Evolutionary conservation across 2,888 invertebrate species (phyloP).

Genomic region (Dynastes maya): DNA sequence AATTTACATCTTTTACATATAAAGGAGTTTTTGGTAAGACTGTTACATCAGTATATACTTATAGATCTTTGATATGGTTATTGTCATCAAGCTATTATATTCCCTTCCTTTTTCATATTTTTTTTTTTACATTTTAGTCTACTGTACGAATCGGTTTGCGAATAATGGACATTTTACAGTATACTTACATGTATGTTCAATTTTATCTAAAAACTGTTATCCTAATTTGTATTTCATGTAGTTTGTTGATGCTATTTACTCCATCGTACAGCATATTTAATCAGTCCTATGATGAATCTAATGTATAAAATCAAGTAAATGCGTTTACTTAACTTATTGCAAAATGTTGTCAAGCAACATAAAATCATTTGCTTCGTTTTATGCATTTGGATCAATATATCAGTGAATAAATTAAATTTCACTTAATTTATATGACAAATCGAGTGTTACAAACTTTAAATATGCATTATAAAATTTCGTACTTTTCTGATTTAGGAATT

Average conservation of each 20-base stretch:
- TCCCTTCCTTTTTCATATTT: background rate
- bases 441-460: background rate
- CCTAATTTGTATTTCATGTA: background rate
- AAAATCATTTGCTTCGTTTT: slow-evolving; percentile 8
- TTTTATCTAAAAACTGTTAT: background rate
- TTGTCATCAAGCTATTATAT: background rate
- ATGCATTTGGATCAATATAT: background rate
- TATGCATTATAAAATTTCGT: slow-evolving; percentile 8
- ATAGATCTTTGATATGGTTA: background rate
- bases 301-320: slow-evolving; percentile 4
- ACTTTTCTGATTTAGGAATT: background rate
- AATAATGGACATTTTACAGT: slow-evolving; percentile 3
- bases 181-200: background rate
- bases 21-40: background rate
- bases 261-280: background rate
- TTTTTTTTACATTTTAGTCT: background rate
- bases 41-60: no score
- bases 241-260: background rate
- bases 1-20: background rate
- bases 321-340: background rate
- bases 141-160: background rate
- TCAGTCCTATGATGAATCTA: background rate
- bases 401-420: slow-evolving; percentile 8
- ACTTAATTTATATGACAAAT: slow-evolving; percentile 14
- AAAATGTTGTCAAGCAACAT: no score